Conservation (phyloP, 2,888 invertebrate genomes). For the Melitaea athalia region DNA sequence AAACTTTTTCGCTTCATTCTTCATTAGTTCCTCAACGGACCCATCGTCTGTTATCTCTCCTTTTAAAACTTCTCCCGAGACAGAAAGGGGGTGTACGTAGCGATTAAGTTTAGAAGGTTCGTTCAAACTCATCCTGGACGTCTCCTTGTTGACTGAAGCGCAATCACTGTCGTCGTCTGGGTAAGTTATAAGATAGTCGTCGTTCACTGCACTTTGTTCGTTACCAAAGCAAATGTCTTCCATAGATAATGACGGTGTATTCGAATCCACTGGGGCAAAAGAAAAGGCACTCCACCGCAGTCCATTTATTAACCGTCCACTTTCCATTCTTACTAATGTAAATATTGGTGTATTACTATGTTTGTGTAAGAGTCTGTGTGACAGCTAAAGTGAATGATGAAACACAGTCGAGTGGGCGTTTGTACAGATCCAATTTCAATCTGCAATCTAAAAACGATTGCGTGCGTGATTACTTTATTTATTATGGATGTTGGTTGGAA, state of each 20-base stretch:
- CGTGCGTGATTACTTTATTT: slow-evolving; percentile 27
- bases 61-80: slow-evolving; percentile 66
- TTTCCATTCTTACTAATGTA: slow-evolving; percentile 59
- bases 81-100: slow-evolving; percentile 69
- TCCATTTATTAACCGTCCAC: slow-evolving; percentile 59
- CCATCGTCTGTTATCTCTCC: slow-evolving; percentile 62
- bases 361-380: slow-evolving; percentile 43
- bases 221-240: slow-evolving; percentile 53
- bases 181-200: slow-evolving; percentile 65
- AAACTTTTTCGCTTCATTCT: slow-evolving; percentile 67
- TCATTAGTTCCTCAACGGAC: slow-evolving; percentile 66
- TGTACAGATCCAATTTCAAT: slow-evolving; percentile 63
- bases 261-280: slow-evolving; percentile 48
- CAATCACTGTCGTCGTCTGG: slow-evolving; percentile 60
- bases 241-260: slow-evolving; percentile 52
- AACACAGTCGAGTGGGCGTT: slow-evolving; percentile 65
- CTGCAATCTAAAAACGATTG: slow-evolving; percentile 51
- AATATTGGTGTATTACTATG: slow-evolving; percentile 47
- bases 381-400: slow-evolving; percentile 50
- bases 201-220: slow-evolving; percentile 50
- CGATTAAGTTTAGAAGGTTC: slow-evolving; percentile 57
- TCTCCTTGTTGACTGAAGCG: slow-evolving; percentile 41
- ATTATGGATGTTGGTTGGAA: slow-evolving; percentile 16
- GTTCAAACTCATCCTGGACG: slow-evolving; percentile 48
- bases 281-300: slow-evolving; percentile 63